Evolutionary conservation across 2,113 vertebrate species (phyloP), one percentile per base, ranked within the genome.

Genomic region (Oreochromis aureus): DNA sequence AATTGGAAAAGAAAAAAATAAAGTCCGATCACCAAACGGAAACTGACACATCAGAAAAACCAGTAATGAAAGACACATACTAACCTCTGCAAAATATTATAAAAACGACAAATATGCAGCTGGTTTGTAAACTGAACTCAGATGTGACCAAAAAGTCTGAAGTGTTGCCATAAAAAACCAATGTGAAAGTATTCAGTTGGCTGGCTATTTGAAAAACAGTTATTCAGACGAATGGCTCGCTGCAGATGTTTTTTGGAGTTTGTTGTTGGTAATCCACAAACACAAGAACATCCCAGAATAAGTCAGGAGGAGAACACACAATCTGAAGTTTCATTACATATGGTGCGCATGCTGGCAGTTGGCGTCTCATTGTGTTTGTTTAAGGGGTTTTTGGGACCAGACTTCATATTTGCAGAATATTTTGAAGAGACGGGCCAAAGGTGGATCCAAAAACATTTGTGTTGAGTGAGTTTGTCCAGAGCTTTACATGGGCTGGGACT

Each of bases 221-320:
- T 24, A 36, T 81, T 59, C 32, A 63, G 84, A 78, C 13, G 5
- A 59, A 44, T 80, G 51, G 19, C 78, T 86, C 3, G 1, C 30
- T 39, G 46, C 91, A 87, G 86, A 90, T 94, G 92, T 89, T 94
- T 89, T 94, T 87, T 81, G 46, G 34, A 89, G 71, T 92, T 82
- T 90, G 81, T 91, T 90, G 46, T 87, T 92, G 89, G 87, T 93
- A 53, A 88, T 93, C 86, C 93, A 92, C 90, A 93, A 84, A 93
- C 80, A 85, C 55, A 87, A 86, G 76, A 85, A 80, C 82, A 87
- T 82, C 88, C 88, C 90, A 91, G 92, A 94, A 94, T 95, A 94
- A 93, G 84, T 90, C 79, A 61, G 71, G 61, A 88, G 2, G 51
- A 83, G 61, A 83, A 90, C 69, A 87, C 82, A 87, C 84, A 91